Evolutionary conservation across 2,888 invertebrate genomes (phyloP).

Genomic region (Hyposoter dolosus): DNA sequence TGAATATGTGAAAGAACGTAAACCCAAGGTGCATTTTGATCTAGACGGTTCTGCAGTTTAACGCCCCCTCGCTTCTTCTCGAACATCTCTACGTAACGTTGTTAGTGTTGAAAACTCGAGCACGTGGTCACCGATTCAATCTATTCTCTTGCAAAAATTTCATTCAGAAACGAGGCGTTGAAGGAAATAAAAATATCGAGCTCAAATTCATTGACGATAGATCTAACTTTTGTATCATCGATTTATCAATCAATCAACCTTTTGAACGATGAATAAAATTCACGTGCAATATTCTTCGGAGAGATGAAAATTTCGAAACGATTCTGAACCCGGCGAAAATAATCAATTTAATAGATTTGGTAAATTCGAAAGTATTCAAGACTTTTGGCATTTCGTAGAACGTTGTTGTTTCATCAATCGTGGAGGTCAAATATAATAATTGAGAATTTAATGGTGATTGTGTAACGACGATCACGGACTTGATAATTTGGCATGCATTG

Average conservation of each 20-base stretch:
- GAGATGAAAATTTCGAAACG: neutral
- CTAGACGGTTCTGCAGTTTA: conserved; percentile 49
- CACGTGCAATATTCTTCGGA: neutral
- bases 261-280: neutral
- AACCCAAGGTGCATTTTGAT: conserved; percentile 38
- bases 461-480: conserved; percentile 15
- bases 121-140: neutral
- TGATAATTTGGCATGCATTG: neutral
- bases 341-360: neutral
- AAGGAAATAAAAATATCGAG: neutral
- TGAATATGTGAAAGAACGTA: conserved; percentile 8
- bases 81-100: neutral
- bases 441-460: conserved; percentile 29
- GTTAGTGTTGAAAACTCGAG: neutral
- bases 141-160: neutral
- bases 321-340: neutral
- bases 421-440: conserved; percentile 36
- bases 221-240: neutral
- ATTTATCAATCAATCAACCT: neutral
- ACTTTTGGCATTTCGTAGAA: conserved; percentile 21
- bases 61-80: neutral
- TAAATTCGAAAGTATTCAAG: neutral
- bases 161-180: conserved; percentile 20
- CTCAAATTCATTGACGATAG: neutral
- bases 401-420: conserved; percentile 13